A percentile compares a stretch with the other conserved stretches of the same genome.
These are phyloP conservation scores for Lipophrys pholis DNA, from an alignment of 2,113 vertebrate species.

Conservation along the genomic window DNA sequence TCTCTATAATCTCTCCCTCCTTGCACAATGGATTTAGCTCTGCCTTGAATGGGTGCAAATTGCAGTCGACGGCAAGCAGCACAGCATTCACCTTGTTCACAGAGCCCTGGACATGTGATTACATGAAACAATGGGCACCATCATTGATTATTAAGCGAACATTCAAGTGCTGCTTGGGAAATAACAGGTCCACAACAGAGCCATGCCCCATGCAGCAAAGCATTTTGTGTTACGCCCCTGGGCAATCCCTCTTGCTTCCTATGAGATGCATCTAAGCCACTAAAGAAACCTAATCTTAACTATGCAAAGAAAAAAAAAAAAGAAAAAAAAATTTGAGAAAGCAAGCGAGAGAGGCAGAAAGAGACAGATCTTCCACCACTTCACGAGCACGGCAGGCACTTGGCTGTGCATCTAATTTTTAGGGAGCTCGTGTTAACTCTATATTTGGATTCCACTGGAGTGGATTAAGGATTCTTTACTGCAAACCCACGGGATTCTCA, in stretches of 20 bases:
- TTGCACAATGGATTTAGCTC: conserved; percentile 69
- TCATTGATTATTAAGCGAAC: conserved; percentile 77
- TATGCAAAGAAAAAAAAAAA: conserved; percentile 46
- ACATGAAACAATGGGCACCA: conserved; percentile 59
- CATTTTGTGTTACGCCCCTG: conserved; percentile 48
- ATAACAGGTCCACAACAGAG: conserved; percentile 43
- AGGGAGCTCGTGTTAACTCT: conserved; percentile 79
- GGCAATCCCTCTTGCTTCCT: conserved; percentile 50
- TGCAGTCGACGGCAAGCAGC: conserved; percentile 60
- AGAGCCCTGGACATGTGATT: conserved; percentile 62
- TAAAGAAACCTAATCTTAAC: conserved; percentile 75
- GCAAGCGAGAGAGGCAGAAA: conserved; percentile 26
- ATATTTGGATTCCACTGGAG: conserved; percentile 85
- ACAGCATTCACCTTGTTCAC: conserved; percentile 52
- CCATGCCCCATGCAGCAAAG: conserved; percentile 28
- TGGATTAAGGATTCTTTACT: conserved; percentile 85
- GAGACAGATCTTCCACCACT: conserved; percentile 54
- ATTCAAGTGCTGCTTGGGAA: conserved; percentile 60
- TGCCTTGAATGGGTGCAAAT: conserved; percentile 67
- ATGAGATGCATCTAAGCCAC: conserved; percentile 68
- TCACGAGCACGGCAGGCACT: conserved; percentile 65
- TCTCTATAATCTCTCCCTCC: conserved; percentile 71
- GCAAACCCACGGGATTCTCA: conserved; percentile 85
- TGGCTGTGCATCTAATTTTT: conserved; percentile 78
- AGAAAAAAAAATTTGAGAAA: no score